Percentiles rank a stretch among this genome's conserved stretches.
Evolutionary conservation across 2,797 vertebrate species (phyloP).

Genomic region (Clarias platycephalus): DNA sequence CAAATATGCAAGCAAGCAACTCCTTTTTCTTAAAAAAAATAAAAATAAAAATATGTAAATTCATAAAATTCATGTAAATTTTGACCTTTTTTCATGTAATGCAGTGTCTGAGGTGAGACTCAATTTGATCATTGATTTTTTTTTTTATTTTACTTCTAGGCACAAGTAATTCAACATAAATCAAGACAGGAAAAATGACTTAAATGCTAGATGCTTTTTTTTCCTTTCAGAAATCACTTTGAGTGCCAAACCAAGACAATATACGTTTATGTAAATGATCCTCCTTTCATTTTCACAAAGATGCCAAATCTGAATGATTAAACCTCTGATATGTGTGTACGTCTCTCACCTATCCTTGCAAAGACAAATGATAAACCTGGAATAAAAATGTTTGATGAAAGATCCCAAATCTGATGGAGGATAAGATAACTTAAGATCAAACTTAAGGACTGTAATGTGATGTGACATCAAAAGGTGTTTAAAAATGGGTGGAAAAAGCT

Average conservation of each 20-base stretch:
- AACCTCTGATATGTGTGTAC: not conserved
- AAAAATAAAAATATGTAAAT: not conserved
- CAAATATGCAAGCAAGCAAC: not conserved
- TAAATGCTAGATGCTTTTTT: not conserved
- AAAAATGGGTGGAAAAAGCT: constrained; percentile 24
- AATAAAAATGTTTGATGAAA: not conserved
- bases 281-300: not conserved
- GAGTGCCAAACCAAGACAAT: not conserved
- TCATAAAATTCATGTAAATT: not conserved
- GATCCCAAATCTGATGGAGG: constrained; percentile 14
- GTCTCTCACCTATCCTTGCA: not conserved
- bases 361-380: not conserved
- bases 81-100: not conserved
- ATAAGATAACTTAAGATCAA: constrained; percentile 19
- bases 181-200: not conserved
- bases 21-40: too few relatives aligned
- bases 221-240: not conserved
- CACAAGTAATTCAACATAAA: not conserved
- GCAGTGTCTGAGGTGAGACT: too few relatives aligned
- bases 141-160: not conserved
- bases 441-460: constrained; percentile 33
- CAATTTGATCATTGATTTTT: too few relatives aligned
- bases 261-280: not conserved
- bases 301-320: not conserved
- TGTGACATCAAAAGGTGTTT: constrained; percentile 44